These are phyloP conservation scores for Paragorgia papillata DNA, from an alignment of 92 coral and sea anemone genomes.

Conservation along the genomic window DNA sequence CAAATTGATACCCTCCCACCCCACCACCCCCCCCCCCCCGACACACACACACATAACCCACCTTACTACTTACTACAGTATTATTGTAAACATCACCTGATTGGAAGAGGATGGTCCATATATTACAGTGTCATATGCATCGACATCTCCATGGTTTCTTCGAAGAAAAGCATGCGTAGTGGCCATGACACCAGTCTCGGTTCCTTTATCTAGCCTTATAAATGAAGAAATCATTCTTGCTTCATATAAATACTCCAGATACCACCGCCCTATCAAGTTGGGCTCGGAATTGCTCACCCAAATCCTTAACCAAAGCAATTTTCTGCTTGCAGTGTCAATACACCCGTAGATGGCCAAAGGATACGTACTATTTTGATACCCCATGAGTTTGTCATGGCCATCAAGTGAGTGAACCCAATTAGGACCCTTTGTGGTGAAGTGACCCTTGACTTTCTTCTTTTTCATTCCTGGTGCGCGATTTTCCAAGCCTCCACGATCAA, in stretches of 20 bases:
- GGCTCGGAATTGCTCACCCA: constrained; percentile 10
- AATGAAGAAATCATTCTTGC: neutral
- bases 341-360: constrained; percentile 64
- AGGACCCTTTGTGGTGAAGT: neutral
- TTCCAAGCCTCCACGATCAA: constrained; percentile 58
- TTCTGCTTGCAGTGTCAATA: constrained; percentile 54
- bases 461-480: neutral
- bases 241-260: constrained; percentile 4
- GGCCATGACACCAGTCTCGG: constrained; percentile 8
- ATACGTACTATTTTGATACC: constrained; percentile 53
- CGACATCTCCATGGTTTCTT: constrained; percentile 6
- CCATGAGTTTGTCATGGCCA: constrained; percentile 60
- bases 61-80: neutral
- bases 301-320: neutral
- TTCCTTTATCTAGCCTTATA: neutral
- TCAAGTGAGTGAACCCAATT: constrained; percentile 14
- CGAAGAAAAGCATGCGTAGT: constrained; percentile 13
- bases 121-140: constrained; percentile 18
- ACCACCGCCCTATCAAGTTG: constrained; percentile 4
- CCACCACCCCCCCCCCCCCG: no score
- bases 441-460: neutral
- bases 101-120: constrained; percentile 20
- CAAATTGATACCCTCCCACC: no score
- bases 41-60: neutral
- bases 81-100: neutral